Percentiles rank a stretch among this genome's conserved stretches.
These are phyloP conservation scores for Drosophila biarmipes DNA, from an alignment of 1,140 invertebrate genomes.

Conservation along the genomic window DNA sequence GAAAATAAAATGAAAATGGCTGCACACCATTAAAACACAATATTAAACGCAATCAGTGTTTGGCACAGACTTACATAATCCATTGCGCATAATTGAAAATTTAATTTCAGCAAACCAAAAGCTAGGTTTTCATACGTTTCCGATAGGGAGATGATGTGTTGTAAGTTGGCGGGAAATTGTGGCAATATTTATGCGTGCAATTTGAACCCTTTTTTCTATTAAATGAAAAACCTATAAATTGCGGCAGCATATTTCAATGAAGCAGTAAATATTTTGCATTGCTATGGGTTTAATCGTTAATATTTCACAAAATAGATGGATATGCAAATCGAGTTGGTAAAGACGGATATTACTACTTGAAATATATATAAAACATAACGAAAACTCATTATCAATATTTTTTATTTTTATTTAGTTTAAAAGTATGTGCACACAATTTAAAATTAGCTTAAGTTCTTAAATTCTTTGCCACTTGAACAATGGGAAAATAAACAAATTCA, in stretches of 20 bases:
- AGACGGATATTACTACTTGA: not conserved
- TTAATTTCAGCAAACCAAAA: slow-evolving; percentile 35
- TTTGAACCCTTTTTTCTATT: slow-evolving; percentile 29
- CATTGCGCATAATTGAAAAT: slow-evolving; percentile 61
- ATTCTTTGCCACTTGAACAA: not conserved
- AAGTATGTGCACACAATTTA: not conserved
- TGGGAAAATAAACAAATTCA: not conserved
- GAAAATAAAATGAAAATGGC: slow-evolving; percentile 37
- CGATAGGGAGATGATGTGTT: not conserved
- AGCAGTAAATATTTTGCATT: slow-evolving; percentile 15
- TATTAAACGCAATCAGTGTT: slow-evolving; percentile 48
- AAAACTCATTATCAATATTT: too few species aligned
- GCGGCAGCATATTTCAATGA: slow-evolving; percentile 6
- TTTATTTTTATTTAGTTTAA: not conserved
- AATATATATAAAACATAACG: too few species aligned
- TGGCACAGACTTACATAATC: slow-evolving; percentile 53
- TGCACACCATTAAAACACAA: slow-evolving; percentile 17
- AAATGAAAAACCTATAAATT: slow-evolving; percentile 13
- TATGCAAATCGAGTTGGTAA: not conserved
- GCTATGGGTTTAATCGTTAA: not conserved
- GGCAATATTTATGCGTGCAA: slow-evolving; percentile 32
- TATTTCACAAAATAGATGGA: not conserved
- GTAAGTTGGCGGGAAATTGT: slow-evolving; percentile 9
- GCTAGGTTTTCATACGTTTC: slow-evolving; percentile 7
- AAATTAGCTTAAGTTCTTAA: not conserved